Conservation (phyloP, 2,797 vertebrate species). For the Eulemur coronatus region DNA sequence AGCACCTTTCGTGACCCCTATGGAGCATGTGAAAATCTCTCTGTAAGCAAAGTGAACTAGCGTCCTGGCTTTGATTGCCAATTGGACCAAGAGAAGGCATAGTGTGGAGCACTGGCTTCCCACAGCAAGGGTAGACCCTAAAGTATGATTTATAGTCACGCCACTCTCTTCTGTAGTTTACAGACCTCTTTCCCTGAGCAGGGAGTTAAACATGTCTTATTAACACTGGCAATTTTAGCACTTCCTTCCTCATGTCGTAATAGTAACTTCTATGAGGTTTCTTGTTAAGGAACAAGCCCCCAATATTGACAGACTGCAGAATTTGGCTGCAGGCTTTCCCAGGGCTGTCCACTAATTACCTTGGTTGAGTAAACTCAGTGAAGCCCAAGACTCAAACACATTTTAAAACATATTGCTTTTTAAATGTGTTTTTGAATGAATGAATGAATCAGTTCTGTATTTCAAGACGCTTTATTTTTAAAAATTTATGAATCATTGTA, state of each 20-base stretch:
- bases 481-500: background rate
- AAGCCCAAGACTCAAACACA: constrained; percentile 59
- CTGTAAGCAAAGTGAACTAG: background rate
- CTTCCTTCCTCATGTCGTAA: constrained; percentile 82
- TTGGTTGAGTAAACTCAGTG: constrained; percentile 61
- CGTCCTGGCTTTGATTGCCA: background rate
- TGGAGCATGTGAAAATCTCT: constrained; percentile 19
- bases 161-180: constrained; percentile 71
- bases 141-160: constrained; percentile 66
- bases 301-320: constrained; percentile 79
- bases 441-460: background rate
- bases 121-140: background rate
- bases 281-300: constrained; percentile 76
- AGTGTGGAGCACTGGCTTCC: background rate
- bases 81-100: background rate
- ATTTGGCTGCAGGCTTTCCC: constrained; percentile 70
- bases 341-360: constrained; percentile 68
- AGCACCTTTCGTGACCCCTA: background rate
- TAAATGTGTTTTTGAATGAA: constrained; percentile 17
- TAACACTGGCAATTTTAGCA: constrained; percentile 80
- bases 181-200: constrained; percentile 66
- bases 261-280: constrained; percentile 76
- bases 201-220: constrained; percentile 77
- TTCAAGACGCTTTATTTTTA: constrained; percentile 30
- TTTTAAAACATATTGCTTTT: constrained; percentile 57